These are phyloP conservation scores for Oscheius sp. DNA, from an alignment of 2,888 invertebrate species.

Conservation along the genomic window DNA sequence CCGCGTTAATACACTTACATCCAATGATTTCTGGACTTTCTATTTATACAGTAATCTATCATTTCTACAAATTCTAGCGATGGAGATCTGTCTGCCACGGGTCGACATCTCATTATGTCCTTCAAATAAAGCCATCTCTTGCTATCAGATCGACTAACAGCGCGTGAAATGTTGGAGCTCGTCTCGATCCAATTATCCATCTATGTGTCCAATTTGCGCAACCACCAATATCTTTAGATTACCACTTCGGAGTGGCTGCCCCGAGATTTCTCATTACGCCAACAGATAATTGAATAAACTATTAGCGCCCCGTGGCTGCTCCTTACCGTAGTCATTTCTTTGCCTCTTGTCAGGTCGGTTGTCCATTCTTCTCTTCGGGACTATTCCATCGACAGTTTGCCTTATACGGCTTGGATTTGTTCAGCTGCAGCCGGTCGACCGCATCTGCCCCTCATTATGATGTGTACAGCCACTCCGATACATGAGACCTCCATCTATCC, in stretches of 20 bases:
- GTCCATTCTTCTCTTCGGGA: constrained; percentile 13
- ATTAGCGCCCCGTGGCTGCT: constrained; percentile 3
- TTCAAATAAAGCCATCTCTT: neutral
- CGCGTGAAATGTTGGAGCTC: constrained; percentile 20
- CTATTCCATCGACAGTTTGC: constrained; percentile 12
- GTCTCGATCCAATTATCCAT: constrained; percentile 20
- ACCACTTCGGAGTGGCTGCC: constrained; percentile 26
- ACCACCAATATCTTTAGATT: constrained; percentile 34
- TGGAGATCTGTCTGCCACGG: no score
- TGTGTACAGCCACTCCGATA: constrained; percentile 30
- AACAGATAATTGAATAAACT: constrained; percentile 37
- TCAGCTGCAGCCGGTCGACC: constrained; percentile 30
- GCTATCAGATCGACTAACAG: constrained; percentile 14
- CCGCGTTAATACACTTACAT: constrained; percentile 11
- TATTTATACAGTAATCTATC: neutral
- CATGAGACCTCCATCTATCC: neutral
- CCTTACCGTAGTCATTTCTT: constrained; percentile 25
- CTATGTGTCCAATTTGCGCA: constrained; percentile 32
- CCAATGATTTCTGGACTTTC: neutral
- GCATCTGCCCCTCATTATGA: constrained; percentile 34
- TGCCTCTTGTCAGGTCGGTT: neutral
- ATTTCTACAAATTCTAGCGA: no score
- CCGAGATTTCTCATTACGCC: constrained; percentile 37
- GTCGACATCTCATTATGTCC: neutral
- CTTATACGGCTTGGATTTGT: constrained; percentile 25